phyloP scores from a whole-genome alignment of 2,797 vertebrate species.

The Rhynchotus rufescens region DNA sequence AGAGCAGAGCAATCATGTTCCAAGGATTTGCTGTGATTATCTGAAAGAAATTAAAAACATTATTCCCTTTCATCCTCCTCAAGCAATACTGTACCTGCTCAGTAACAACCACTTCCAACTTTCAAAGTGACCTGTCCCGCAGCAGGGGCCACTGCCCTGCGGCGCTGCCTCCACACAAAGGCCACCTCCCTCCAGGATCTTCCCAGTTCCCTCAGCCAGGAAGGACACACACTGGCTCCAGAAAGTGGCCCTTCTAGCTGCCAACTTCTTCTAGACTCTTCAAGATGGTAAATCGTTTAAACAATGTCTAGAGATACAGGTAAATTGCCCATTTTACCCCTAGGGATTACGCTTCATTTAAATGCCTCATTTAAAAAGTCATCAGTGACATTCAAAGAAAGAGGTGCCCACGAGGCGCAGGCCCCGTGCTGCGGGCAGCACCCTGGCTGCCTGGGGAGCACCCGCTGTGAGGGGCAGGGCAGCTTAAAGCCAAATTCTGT shows the following conservation, averaged over 20 bases:
- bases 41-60: slow-evolving; percentile 77
- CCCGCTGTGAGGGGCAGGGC: too few species aligned
- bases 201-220: background rate
- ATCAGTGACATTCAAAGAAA: background rate
- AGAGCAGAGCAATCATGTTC: slow-evolving; percentile 94
- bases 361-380: background rate
- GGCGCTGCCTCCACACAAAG: background rate
- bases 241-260: background rate
- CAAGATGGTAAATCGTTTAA: background rate
- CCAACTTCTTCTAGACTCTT: background rate
- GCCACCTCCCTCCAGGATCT: background rate
- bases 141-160: background rate
- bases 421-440: too few species aligned
- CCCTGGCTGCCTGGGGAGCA: too few species aligned
- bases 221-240: background rate
- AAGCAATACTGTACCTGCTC: accelerated
- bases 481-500: background rate
- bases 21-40: slow-evolving; percentile 96
- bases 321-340: background rate
- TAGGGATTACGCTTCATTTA: background rate
- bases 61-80: background rate
- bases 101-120: background rate
- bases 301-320: background rate
- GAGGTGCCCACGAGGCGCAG: background rate
- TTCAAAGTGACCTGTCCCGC: background rate